These are phyloP conservation scores for Philotrypesis tridentata DNA, from an alignment of 1,140 invertebrate genomes.

Conservation along the genomic window DNA sequence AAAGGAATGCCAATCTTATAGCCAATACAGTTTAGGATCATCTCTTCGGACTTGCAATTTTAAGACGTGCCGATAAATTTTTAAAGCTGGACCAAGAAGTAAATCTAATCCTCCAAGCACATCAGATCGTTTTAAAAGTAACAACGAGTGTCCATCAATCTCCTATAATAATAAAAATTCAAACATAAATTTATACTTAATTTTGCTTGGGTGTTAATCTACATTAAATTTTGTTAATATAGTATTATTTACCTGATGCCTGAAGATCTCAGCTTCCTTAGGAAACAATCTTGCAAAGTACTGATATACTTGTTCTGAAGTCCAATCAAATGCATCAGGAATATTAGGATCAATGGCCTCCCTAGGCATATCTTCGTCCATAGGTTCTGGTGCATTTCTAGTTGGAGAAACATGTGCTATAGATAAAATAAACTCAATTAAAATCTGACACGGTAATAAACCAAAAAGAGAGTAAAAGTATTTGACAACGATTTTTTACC, in stretches of 20 bases:
- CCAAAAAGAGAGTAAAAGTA: conserved; percentile 33
- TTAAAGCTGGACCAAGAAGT: conserved; percentile 89
- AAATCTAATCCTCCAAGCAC: conserved; percentile 85
- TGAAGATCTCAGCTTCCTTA: conserved; percentile 84
- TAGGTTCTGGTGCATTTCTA: conserved; percentile 60
- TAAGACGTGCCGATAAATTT: conserved; percentile 86
- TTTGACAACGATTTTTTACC: conserved; percentile 70
- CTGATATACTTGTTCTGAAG: conserved; percentile 84
- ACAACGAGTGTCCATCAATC: conserved; percentile 88
- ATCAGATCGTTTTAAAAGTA: conserved; percentile 86
- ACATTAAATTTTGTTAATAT: conserved; percentile 18
- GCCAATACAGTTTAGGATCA: conserved; percentile 81
- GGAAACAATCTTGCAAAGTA: conserved; percentile 85
- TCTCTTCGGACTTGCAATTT: conserved; percentile 81
- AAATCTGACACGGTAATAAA: conserved; percentile 31
- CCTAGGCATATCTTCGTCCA: conserved; percentile 62
- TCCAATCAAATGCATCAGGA: conserved; percentile 87
- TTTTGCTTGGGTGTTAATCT: background rate
- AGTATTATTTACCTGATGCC: conserved; percentile 80
- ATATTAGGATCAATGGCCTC: conserved; percentile 78
- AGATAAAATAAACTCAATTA: conserved; percentile 54
- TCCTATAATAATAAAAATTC: conserved; percentile 78
- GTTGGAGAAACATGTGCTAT: conserved; percentile 76
- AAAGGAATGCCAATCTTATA: conserved; percentile 27
- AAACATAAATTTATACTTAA: conserved; percentile 29